A percentile compares a stretch with the other conserved stretches of the same genome.
Evolutionary conservation across 2,797 vertebrate species (phyloP).

Genomic region (Notamacropus eugenii): DNA sequence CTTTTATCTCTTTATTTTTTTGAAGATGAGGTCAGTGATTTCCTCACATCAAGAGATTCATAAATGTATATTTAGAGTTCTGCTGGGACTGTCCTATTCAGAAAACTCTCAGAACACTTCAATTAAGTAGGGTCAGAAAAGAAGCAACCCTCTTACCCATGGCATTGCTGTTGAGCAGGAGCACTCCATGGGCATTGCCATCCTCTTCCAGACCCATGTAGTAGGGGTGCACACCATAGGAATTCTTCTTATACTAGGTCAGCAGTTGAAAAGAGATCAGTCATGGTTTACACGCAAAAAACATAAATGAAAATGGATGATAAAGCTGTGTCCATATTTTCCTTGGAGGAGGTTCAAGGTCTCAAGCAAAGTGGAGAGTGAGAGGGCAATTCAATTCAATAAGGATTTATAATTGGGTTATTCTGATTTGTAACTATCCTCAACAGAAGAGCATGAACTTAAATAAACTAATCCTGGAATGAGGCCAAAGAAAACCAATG

Average conservation of each 20-base stretch:
- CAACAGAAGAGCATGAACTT: not conserved
- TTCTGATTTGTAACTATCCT: not conserved
- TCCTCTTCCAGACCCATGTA: conserved; percentile 94
- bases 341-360: not conserved
- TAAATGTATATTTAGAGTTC: not conserved
- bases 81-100: not conserved
- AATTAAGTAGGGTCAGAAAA: not conserved
- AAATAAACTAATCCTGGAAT: not conserved
- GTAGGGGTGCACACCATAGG: conserved; percentile 94
- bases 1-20: not conserved
- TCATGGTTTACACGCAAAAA: not conserved
- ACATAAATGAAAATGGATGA: not conserved
- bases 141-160: conserved; percentile 90
- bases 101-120: not conserved
- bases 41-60: not conserved
- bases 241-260: conserved; percentile 89
- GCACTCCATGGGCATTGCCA: conserved; percentile 91
- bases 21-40: not conserved
- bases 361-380: not conserved
- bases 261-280: conserved; percentile 20
- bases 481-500: not conserved
- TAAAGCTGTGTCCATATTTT: not conserved
- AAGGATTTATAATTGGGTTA: not conserved
- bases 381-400: not conserved
- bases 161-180: conserved; percentile 96